Evolutionary conservation across 2,888 invertebrate genomes (phyloP), one percentile per base, ranked within the genome.

Genomic region (Acleris emargana): DNA sequence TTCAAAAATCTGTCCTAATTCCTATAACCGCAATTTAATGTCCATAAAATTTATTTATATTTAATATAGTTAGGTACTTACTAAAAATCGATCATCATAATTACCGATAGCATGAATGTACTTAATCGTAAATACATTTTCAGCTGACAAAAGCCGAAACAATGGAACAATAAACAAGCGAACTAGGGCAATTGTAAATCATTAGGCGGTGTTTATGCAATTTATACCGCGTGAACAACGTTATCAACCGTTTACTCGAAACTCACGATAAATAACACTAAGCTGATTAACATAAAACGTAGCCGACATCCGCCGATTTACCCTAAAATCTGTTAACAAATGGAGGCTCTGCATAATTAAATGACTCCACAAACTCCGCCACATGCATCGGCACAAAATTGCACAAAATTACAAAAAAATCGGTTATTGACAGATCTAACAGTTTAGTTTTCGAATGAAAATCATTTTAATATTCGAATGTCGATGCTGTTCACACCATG

Each of bases 271-370:
- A 90, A 91, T 90, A 88, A 87, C 84, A 84, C 83, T 89, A 88
- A 89, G 88, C 89, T 89, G 86, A 88, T 91, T 90, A 89, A 76
- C 90, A 90, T 91, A 89, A 87, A 87, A 84, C 88, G 83, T 83
- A 83, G 79, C 83, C 84, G 82, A 88, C 88, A 85, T 86, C 84
- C 78, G 76, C 84, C 74, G 86, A 86, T 89, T 88, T 88, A 85
- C 87, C 82, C 86, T 82, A 81, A 89, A 91, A 91, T 90, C 90
- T 91, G 91, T 87, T 89, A 91, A 91, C 91, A 88, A 89, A 91
- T 91, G 88, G 88, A 80, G 76, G 91, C 86, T 91, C 88, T 90
- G 87, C 91, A 89, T 91, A 91, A 90, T 89, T 89, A 82, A 89
- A 89, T 86, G 72, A 83, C 78, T 45, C 25, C 22, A 83, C 78